phyloP scores from a whole-genome alignment of 2,113 vertebrate species.

The Pelecanus crispus region DNA sequence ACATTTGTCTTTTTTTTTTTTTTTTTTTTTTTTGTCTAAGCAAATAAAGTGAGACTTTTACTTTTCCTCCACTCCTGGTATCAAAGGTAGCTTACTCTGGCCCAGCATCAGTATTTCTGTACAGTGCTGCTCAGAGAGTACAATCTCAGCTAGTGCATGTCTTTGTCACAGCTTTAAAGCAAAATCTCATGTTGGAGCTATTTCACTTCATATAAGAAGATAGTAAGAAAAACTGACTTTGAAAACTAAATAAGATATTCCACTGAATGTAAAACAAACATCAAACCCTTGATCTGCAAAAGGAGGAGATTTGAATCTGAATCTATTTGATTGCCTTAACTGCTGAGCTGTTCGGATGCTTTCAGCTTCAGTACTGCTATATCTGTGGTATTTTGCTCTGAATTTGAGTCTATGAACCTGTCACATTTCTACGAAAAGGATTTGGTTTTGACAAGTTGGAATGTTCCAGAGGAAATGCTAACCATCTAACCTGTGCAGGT shows the following conservation, averaged over 20 bases:
- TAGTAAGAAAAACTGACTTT: neutral
- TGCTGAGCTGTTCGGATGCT: neutral
- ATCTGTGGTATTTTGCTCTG: neutral
- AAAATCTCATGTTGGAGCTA: neutral
- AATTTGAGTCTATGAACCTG: neutral
- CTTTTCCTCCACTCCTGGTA: neutral
- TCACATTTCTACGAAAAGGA: neutral
- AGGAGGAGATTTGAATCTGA: neutral
- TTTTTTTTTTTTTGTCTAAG: neutral
- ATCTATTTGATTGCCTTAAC: neutral
- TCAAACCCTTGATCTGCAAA: neutral
- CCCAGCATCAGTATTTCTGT: neutral
- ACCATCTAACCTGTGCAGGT: neutral
- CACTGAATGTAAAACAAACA: neutral
- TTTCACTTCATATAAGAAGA: neutral
- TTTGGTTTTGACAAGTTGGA: neutral
- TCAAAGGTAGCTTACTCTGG: neutral
- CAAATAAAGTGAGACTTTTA: neutral
- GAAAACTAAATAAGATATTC: neutral
- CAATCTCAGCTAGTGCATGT: neutral
- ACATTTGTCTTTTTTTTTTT: neutral
- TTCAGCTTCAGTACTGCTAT: neutral
- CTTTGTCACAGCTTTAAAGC: neutral
- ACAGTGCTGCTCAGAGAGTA: neutral
- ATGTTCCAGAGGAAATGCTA: neutral